These are phyloP conservation scores for Neodon shergylaensis DNA, from an alignment of 2,113 vertebrate species.

Conservation along the genomic window DNA sequence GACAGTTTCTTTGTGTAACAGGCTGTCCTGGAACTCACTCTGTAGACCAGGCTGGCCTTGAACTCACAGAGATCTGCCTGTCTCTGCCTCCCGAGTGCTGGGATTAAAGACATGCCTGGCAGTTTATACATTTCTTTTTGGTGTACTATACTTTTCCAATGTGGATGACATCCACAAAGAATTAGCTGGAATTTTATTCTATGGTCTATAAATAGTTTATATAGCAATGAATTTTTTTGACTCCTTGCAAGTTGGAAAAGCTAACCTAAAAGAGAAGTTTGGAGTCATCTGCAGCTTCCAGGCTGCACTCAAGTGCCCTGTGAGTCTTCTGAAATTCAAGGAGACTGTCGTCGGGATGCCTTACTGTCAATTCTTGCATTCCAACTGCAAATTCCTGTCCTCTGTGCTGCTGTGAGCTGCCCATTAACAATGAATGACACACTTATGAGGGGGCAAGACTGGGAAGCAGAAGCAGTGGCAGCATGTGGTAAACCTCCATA, in stretches of 20 bases:
- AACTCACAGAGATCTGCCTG: no score
- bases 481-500: constrained; percentile 90
- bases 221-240: background rate
- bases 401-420: constrained; percentile 91
- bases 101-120: no score
- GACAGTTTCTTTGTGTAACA: no score
- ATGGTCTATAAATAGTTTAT: background rate
- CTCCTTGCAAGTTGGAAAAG: background rate
- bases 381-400: constrained; percentile 94
- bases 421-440: constrained; percentile 87
- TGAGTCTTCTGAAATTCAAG: constrained; percentile 94
- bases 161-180: background rate
- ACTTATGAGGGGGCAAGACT: constrained; percentile 92
- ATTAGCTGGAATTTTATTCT: background rate
- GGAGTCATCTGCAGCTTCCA: background rate
- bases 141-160: background rate
- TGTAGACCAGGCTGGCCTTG: no score
- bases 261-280: background rate
- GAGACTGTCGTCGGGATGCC: constrained; percentile 91
- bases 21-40: no score
- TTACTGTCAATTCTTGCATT: constrained; percentile 93
- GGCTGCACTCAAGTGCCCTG: constrained; percentile 91
- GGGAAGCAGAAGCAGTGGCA: constrained; percentile 90
- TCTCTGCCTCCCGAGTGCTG: no score
- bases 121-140: background rate